Evolutionary conservation across 2,888 invertebrate genomes (phyloP), one percentile per base, ranked within the genome.

Genomic region (Netelia virgata): DNA sequence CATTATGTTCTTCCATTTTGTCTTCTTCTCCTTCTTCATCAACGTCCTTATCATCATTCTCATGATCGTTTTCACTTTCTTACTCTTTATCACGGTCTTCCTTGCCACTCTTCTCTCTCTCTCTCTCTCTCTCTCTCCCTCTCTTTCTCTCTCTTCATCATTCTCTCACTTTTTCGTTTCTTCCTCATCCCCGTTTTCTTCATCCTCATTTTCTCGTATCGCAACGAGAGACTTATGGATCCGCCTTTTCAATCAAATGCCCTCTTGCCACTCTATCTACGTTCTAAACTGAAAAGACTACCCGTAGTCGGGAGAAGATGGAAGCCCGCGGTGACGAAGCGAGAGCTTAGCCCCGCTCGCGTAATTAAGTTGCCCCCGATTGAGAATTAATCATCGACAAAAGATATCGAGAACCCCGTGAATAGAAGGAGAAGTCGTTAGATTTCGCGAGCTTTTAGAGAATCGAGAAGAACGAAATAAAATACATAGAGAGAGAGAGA

Each of bases 321-420:
- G 53, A 70, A 61, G 59, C 57, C 70, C 55, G 41, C 28, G 20
- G 66, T 43, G 88, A 88, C 87, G 86, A 74, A 63, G 59, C 77
- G 57, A 66, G 66, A 87, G 91, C 90, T 91, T 89, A 90, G 88
- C 88, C 85, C 47, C 47, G 20, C 87, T 84, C 87, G 86, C 90
- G 88, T 91, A 91, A 91, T 92, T 91, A 91, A 92, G 88, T 89
- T 89, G 86, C 90, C 14, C 47, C 47, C 47, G 89, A 91, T 91
- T 91, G 91, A 91, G 91, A 92, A 91, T 91, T 91, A 91, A 92
- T 91, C 90, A 91, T 91, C 90, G 57, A 8, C 63, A n/a, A 57
- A 50, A 47, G 88, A 89, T 88, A 90, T 88, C 89, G 88, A 89
- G 87, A 88, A 87, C 87, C 84, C 81, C 77, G 10, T n/a, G 14